A percentile compares a stretch with the other conserved stretches of the same genome.
Evolutionary conservation across 2,888 invertebrate genomes (phyloP).

Genomic region (Pseudeuparius sepicola): DNA sequence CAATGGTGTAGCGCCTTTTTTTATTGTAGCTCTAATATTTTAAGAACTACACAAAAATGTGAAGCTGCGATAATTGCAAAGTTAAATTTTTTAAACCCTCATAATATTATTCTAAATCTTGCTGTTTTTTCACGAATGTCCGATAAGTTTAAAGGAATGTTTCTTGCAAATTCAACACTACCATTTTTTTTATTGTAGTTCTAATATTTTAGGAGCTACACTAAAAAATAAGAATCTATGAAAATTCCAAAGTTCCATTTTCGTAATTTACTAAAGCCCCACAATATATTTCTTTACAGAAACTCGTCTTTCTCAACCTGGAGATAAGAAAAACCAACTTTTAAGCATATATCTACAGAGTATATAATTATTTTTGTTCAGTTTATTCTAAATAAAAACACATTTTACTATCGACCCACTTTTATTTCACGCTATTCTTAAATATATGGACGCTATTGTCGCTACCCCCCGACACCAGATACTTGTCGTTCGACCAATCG

Average conservation of each 20-base stretch:
- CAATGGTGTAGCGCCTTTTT: not conserved
- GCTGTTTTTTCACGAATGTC: no score
- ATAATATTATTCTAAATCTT: no score
- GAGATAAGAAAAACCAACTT: conserved; percentile 33
- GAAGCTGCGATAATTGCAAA: not conserved
- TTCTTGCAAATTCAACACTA: no score
- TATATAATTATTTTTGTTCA: conserved; percentile 7
- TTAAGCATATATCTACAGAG: not conserved
- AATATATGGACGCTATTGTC: conserved; percentile 90
- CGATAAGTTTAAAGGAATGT: no score
- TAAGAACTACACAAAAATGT: not conserved
- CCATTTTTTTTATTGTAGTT: no score
- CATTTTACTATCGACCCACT: not conserved
- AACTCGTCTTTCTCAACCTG: conserved; percentile 38
- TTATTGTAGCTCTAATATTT: conserved; percentile 2
- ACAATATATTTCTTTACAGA: conserved; percentile 31
- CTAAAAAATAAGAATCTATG: no score
- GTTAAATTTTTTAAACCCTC: not conserved
- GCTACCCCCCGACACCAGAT: conserved; percentile 83
- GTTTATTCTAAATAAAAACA: conserved; percentile 1
- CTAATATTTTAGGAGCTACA: no score
- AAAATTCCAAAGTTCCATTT: no score
- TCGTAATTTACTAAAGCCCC: no score
- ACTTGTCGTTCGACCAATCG: conserved; percentile 83
- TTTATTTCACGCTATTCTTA: conserved; percentile 46